Percentiles rank a stretch among this genome's conserved stretches.
phyloP scores from a whole-genome alignment of 2,888 invertebrate genomes.

The Melitaea athalia region DNA sequence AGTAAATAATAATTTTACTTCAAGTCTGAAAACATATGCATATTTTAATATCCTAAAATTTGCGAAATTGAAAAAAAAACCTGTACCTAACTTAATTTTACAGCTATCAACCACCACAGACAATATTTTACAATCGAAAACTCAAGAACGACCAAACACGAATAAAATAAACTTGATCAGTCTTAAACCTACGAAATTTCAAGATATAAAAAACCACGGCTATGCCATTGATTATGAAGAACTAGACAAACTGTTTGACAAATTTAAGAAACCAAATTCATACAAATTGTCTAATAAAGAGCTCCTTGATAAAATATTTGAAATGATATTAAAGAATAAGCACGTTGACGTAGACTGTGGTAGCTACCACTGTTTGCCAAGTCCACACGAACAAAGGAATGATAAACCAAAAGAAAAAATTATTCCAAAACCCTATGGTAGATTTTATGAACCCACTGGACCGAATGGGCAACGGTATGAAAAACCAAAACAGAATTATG shows the following conservation, averaged over 20 bases:
- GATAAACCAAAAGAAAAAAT: neutral
- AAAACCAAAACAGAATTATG: neutral
- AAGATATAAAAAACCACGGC: neutral
- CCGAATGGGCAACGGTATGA: neutral
- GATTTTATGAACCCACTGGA: too few species aligned
- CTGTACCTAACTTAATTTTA: neutral
- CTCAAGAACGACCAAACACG: neutral
- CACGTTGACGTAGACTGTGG: neutral
- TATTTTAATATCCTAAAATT: too few species aligned
- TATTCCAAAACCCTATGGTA: neutral
- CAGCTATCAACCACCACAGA: neutral
- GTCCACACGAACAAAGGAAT: neutral
- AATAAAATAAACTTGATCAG: neutral
- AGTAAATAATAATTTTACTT: too few species aligned
- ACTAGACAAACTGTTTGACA: neutral
- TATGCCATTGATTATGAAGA: neutral
- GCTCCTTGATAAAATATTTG: slow-evolving; percentile 8
- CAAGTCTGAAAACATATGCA: too few species aligned
- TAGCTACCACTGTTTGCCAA: neutral
- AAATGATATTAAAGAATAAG: slow-evolving; percentile 18
- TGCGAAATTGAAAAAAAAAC: neutral
- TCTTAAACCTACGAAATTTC: neutral
- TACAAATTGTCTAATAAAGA: neutral
- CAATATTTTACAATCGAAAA: neutral
- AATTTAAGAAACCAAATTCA: neutral